Evolutionary conservation across 2,113 vertebrate species (phyloP).

Genomic region (Crotalus horridus): DNA sequence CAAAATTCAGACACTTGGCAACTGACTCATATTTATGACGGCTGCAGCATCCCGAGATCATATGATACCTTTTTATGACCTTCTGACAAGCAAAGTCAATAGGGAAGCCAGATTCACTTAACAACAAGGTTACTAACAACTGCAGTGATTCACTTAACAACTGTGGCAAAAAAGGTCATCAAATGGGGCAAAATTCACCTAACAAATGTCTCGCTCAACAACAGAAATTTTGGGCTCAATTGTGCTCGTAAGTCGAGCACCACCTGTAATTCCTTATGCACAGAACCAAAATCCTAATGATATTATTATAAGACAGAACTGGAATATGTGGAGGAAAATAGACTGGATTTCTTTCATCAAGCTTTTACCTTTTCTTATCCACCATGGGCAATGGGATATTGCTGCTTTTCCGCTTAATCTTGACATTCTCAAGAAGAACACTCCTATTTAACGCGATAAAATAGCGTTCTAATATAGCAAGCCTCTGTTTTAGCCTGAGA

Average conservation of each 20-base stretch:
- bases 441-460: slow-evolving; percentile 94
- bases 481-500: slow-evolving; percentile 86
- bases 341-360: neutral
- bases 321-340: neutral
- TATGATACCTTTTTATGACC: neutral
- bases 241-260: neutral
- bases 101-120: neutral
- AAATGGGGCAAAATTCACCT: neutral
- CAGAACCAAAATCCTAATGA: neutral
- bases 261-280: neutral
- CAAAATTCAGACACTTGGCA: neutral
- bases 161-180: neutral
- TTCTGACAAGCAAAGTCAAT: neutral
- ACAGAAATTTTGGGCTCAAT: neutral
- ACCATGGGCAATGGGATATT: slow-evolving; percentile 77
- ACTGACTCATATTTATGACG: neutral
- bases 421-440: slow-evolving; percentile 89
- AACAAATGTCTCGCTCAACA: neutral
- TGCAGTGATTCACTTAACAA: neutral
- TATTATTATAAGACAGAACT: neutral
- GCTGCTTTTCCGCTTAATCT: slow-evolving; percentile 86
- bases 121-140: neutral
- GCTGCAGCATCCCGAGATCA: neutral
- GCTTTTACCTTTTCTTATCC: slow-evolving; percentile 89
- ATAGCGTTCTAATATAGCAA: slow-evolving; percentile 93